These are phyloP conservation scores for Tinea pellionella DNA, from an alignment of 2,888 invertebrate species.

Conservation along the genomic window DNA sequence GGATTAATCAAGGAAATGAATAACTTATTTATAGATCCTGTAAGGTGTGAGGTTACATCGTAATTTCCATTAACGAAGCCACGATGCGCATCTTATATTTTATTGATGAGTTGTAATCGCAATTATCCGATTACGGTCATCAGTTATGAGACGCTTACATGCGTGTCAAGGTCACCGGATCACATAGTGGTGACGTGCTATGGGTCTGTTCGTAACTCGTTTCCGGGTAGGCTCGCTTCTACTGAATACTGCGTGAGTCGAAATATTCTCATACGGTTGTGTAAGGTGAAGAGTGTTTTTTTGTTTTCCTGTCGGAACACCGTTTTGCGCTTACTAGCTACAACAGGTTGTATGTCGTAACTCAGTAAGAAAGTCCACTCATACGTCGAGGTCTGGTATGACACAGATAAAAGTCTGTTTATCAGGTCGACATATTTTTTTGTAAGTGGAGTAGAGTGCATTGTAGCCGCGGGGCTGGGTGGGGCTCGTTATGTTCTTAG, in stretches of 20 bases:
- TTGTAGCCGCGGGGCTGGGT: slow-evolving; percentile 12
- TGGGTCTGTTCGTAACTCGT: slow-evolving; percentile 26
- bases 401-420: not conserved
- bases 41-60: not conserved
- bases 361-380: not conserved
- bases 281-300: not conserved
- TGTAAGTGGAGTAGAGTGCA: slow-evolving; percentile 7
- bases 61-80: not conserved
- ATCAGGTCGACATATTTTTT: slow-evolving; percentile 7
- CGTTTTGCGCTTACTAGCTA: not conserved
- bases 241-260: not conserved
- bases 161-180: slow-evolving; percentile 43
- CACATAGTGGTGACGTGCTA: slow-evolving; percentile 20
- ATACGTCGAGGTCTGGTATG: not conserved
- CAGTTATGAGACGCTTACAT: slow-evolving; percentile 26
- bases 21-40: not conserved
- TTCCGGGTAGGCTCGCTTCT: slow-evolving; percentile 38
- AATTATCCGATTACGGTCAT: slow-evolving; percentile 39
- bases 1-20: not conserved
- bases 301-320: slow-evolving; percentile 4
- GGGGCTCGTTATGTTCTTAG: not conserved
- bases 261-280: not conserved
- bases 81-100: slow-evolving; percentile 22
- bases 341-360: slow-evolving; percentile 10
- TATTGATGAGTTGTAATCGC: slow-evolving; percentile 38